Conservation (phyloP, 2,113 vertebrate genomes). For the Rafetus swinhoei region DNA sequence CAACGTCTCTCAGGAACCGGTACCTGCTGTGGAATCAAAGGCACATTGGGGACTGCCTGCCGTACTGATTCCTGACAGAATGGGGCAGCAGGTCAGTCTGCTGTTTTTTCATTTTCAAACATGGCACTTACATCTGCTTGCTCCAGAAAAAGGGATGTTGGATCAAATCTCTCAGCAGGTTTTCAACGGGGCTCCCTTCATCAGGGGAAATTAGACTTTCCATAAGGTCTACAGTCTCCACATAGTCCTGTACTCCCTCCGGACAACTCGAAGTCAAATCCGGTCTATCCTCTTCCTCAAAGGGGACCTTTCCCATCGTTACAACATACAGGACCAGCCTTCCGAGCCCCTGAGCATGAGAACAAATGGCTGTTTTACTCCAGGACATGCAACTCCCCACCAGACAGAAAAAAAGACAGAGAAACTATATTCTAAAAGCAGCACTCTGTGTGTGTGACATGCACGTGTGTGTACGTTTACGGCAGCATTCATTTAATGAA, state of each 20-base stretch:
- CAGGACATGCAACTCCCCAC: neutral
- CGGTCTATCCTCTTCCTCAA: neutral
- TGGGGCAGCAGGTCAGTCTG: neutral
- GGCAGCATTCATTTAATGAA: neutral
- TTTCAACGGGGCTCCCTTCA: neutral
- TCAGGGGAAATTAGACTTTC: neutral
- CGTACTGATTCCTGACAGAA: neutral
- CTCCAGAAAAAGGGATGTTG: constrained; percentile 80
- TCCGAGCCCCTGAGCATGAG: constrained; percentile 67
- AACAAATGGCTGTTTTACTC: neutral
- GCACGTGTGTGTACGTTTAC: accelerated
- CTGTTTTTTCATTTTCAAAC: neutral
- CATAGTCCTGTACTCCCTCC: neutral
- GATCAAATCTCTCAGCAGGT: constrained; percentile 43
- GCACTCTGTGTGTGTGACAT: accelerated
- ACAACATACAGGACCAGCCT: constrained; percentile 69
- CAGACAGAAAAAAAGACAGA: neutral
- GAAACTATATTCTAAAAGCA: accelerated
- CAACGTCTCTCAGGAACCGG: constrained; percentile 64
- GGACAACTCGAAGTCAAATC: neutral
- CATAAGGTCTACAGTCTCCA: constrained; percentile 62
- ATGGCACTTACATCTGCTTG: constrained; percentile 63
- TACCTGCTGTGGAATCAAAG: constrained; percentile 66
- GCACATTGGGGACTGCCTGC: neutral
- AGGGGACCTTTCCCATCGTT: constrained; percentile 20